A percentile compares a stretch with the other conserved stretches of the same genome.
These are phyloP conservation scores for Lordiphosa collinella DNA, from an alignment of 1,140 invertebrate genomes.

Conservation along the genomic window DNA sequence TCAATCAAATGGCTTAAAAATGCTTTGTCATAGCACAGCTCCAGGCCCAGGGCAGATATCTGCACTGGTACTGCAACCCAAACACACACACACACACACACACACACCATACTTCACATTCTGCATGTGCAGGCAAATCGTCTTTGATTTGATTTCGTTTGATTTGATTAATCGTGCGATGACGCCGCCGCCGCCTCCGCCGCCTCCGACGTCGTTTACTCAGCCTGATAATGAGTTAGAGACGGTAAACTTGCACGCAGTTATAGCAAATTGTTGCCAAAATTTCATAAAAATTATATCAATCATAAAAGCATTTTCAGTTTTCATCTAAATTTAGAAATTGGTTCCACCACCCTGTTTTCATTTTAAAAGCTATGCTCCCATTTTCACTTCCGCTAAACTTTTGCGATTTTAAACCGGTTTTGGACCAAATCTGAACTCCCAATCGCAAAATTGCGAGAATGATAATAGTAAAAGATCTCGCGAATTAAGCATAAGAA, in stretches of 20 bases:
- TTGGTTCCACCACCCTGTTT: too few species aligned
- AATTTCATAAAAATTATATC: conserved; percentile 30
- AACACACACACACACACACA: conserved; percentile 7
- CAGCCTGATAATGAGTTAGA: conserved; percentile 65
- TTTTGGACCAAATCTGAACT: too few species aligned
- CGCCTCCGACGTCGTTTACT: conserved; percentile 3
- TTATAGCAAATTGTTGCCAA: conserved; percentile 49
- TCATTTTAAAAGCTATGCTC: too few species aligned
- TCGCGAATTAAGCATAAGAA: too few species aligned
- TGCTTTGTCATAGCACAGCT: conserved; percentile 62
- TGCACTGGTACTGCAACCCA: too few species aligned
- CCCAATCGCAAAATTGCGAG: too few species aligned
- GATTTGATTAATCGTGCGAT: conserved; percentile 75
- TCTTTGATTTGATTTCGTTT: conserved; percentile 76
- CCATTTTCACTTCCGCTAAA: too few species aligned
- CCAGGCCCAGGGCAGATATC: conserved; percentile 9
- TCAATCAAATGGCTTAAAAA: conserved; percentile 77
- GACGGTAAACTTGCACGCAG: conserved; percentile 56
- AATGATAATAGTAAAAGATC: too few species aligned
- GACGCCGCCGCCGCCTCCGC: conserved; percentile 26
- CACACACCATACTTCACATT: conserved; percentile 19
- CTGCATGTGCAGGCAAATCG: conserved; percentile 65
- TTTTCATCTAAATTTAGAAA: too few species aligned
- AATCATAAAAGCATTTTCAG: not conserved
- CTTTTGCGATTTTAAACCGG: too few species aligned